These are phyloP conservation scores for Platycheirus albimanus DNA, from an alignment of 2,888 invertebrate species.

Conservation along the genomic window DNA sequence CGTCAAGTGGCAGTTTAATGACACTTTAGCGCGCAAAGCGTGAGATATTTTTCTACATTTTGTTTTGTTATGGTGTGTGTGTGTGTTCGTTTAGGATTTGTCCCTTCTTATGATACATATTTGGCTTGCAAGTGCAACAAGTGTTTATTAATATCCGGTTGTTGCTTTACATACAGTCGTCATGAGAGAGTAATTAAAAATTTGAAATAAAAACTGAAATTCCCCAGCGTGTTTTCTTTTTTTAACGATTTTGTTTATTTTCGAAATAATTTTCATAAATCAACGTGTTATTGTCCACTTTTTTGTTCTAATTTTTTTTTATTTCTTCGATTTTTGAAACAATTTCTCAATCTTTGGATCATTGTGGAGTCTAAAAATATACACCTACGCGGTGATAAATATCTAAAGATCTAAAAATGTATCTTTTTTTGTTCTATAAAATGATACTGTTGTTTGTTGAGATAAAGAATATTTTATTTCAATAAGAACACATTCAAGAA, in stretches of 20 bases:
- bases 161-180: not conserved
- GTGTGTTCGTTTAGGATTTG: too few relatives aligned
- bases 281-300: slow-evolving; percentile 53
- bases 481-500: not conserved
- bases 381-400: slow-evolving; percentile 53
- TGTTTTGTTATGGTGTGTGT: slow-evolving; percentile 4
- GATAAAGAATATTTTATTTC: slow-evolving; percentile 46
- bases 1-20: slow-evolving; percentile 52
- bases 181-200: slow-evolving; percentile 11
- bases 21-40: slow-evolving; percentile 53
- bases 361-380: slow-evolving; percentile 65
- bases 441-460: slow-evolving; percentile 7
- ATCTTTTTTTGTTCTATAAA: slow-evolving; percentile 46
- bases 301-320: slow-evolving; percentile 35
- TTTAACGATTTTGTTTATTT: slow-evolving; percentile 13
- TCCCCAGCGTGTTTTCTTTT: slow-evolving; percentile 6
- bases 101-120: too few relatives aligned
- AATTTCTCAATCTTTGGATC: slow-evolving; percentile 64
- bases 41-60: slow-evolving; percentile 66
- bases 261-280: slow-evolving; percentile 48
- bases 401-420: slow-evolving; percentile 44
- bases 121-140: slow-evolving; percentile 30
- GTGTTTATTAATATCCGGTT: slow-evolving; percentile 57
- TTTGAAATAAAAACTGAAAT: not conserved
- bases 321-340: slow-evolving; percentile 16